phyloP scores from a whole-genome alignment of 1,140 invertebrate species.

The Lucilia cuprina region DNA sequence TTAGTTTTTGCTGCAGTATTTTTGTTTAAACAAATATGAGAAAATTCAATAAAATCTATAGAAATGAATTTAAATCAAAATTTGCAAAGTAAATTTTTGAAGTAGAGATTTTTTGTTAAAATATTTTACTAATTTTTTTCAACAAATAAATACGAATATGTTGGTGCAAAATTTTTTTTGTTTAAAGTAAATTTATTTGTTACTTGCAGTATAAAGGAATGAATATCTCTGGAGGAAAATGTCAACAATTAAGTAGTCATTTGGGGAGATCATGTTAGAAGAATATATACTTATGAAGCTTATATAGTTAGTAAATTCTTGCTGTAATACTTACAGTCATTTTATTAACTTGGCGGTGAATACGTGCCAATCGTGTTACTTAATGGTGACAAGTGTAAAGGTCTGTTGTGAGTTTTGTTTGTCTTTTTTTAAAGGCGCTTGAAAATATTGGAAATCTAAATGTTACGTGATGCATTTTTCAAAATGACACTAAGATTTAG shows the following conservation, averaged over 20 bases:
- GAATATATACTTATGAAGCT: too few species aligned
- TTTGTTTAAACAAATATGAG: not conserved
- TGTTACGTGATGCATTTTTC: conserved; percentile 1
- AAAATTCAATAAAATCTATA: conserved; percentile 4
- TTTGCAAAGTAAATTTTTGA: not conserved
- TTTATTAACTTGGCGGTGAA: not conserved
- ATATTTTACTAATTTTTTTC: too few species aligned
- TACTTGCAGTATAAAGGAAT: not conserved
- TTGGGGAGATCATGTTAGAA: not conserved
- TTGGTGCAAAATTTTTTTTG: too few species aligned
- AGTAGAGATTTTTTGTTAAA: not conserved
- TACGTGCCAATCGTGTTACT: not conserved
- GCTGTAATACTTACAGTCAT: not conserved
- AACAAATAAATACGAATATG: too few species aligned
- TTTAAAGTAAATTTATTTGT: not conserved
- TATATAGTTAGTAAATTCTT: too few species aligned
- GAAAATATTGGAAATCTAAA: not conserved
- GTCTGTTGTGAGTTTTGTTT: not conserved
- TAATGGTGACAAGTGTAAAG: conserved; percentile 11
- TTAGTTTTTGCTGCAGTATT: not conserved
- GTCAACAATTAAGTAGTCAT: not conserved
- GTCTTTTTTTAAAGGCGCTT: not conserved
- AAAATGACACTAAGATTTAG: not conserved
- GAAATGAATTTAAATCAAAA: not conserved
- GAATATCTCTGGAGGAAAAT: not conserved